phyloP scores from a whole-genome alignment of 2,797 vertebrate genomes.

The Eupleurogrammus muticus region DNA sequence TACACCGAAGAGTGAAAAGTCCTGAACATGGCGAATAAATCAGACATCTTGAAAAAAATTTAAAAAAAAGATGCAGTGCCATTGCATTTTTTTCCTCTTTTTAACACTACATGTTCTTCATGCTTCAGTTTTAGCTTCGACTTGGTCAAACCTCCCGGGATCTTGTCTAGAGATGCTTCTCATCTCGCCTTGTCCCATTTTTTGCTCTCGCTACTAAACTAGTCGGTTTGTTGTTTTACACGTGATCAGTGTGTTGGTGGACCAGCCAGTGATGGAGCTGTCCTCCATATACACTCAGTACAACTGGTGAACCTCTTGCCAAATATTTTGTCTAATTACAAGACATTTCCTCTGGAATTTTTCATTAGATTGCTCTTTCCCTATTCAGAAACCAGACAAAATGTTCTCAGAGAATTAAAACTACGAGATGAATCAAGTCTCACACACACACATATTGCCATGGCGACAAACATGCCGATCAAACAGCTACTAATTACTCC shows the following conservation, averaged over 20 bases:
- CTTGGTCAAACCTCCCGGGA: conserved; percentile 46
- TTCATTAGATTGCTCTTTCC: conserved; percentile 41
- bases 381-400: conserved; percentile 11
- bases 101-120: conserved; percentile 1
- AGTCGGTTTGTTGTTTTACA: conserved; percentile 35
- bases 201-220: conserved; percentile 25
- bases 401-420: conserved; percentile 22
- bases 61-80: not conserved
- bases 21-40: not conserved
- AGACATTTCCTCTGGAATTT: conserved; percentile 51
- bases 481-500: conserved; percentile 52
- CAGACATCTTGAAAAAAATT: not conserved
- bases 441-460: conserved; percentile 5
- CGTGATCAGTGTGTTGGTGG: conserved; percentile 27
- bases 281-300: too few relatives aligned
- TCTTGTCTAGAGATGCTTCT: conserved; percentile 40
- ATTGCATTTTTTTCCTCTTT: conserved; percentile 11
- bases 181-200: conserved; percentile 45
- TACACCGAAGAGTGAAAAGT: conserved; percentile 12
- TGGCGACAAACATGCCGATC: conserved; percentile 10
- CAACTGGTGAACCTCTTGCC: not conserved
- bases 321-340: not conserved
- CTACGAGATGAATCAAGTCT: conserved; percentile 24
- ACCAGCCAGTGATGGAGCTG: conserved; percentile 27
- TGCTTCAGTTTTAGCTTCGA: conserved; percentile 30